These are phyloP conservation scores for Brachionus manjavacas DNA, from an alignment of 1,140 invertebrate genomes.

Conservation along the genomic window DNA sequence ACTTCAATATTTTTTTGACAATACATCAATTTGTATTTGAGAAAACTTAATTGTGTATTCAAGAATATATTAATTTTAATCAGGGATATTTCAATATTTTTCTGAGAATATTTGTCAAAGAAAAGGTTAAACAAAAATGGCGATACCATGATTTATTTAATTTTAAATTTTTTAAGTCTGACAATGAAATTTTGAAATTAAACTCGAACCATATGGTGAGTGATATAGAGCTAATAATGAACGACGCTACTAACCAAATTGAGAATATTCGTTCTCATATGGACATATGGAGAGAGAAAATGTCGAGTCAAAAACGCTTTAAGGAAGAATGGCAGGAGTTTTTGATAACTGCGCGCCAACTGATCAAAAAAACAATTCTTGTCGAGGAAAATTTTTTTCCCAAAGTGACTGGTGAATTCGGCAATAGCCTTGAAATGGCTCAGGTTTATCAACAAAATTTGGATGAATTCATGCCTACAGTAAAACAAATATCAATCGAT, in stretches of 20 bases:
- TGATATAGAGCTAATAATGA: slow-evolving; percentile 32
- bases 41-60: not conserved
- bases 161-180: not conserved
- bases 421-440: slow-evolving; percentile 50
- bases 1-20: too few relatives aligned
- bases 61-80: not conserved
- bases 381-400: slow-evolving; percentile 72
- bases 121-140: too few relatives aligned
- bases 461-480: slow-evolving; percentile 53
- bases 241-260: not conserved
- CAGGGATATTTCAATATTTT: not conserved
- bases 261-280: slow-evolving; percentile 56
- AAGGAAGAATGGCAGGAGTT: slow-evolving; percentile 66
- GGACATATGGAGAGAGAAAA: slow-evolving; percentile 66
- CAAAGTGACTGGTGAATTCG: slow-evolving; percentile 65
- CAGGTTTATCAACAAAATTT: slow-evolving; percentile 51
- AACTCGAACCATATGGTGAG: slow-evolving; percentile 23
- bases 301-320: slow-evolving; percentile 65
- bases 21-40: too few relatives aligned
- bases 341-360: slow-evolving; percentile 69
- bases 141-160: too few relatives aligned
- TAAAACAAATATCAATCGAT: slow-evolving; percentile 65
- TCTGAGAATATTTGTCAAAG: too few relatives aligned
- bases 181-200: slow-evolving; percentile 27
- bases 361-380: slow-evolving; percentile 70